Conservation (phyloP, 2,113 vertebrate genomes). For the Aptenodytes forsteri region DNA sequence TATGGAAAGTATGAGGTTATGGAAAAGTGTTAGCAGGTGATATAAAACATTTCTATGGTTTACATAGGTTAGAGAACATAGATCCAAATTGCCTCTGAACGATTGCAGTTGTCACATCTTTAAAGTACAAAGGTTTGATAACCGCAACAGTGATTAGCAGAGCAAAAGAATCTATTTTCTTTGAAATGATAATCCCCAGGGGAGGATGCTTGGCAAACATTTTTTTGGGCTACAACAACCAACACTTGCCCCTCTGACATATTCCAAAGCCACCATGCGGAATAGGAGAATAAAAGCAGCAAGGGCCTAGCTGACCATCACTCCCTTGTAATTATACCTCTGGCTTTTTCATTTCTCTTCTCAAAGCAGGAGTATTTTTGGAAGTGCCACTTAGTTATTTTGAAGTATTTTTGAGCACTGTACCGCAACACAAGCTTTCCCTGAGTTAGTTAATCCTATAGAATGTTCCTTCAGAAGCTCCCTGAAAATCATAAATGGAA, state of each 20-base stretch:
- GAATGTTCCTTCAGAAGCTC: not conserved
- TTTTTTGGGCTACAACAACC: not conserved
- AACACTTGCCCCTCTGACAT: not conserved
- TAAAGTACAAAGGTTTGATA: conserved; percentile 17
- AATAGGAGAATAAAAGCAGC: not conserved
- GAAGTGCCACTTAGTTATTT: conserved; percentile 16
- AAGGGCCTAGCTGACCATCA: not conserved
- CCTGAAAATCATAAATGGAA: not conserved
- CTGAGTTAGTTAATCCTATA: not conserved
- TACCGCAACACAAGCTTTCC: not conserved
- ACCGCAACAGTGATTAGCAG: not conserved
- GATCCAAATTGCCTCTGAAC: conserved; percentile 10
- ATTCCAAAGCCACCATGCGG: not conserved
- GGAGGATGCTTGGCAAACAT: not conserved
- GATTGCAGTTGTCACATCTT: not conserved
- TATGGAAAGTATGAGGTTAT: conserved; percentile 48
- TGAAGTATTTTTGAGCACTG: not conserved
- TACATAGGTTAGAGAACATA: not conserved
- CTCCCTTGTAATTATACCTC: not conserved
- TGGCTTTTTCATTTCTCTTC: not conserved
- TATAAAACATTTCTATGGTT: conserved; percentile 28
- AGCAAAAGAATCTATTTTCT: not conserved
- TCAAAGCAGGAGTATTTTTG: conserved; percentile 28
- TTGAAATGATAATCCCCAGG: not conserved
- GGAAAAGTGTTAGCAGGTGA: conserved; percentile 61